phyloP scores from a whole-genome alignment of 2,797 vertebrate genomes.

The Leucoraja ocellata region DNA sequence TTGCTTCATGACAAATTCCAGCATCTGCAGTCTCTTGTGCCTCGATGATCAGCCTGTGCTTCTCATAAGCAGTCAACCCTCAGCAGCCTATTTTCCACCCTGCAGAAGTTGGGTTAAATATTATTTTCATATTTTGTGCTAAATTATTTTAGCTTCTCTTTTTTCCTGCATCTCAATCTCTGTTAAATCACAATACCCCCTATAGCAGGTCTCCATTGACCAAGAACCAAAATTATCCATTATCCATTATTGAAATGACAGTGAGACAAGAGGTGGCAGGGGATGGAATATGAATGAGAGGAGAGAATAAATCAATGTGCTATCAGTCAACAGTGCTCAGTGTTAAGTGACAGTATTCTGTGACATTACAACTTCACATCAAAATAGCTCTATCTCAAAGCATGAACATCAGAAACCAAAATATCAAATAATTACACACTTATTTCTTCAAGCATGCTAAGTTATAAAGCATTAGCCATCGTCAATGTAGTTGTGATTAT shows the following conservation, averaged over 20 bases:
- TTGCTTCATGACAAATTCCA: too few species aligned
- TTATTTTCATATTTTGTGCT: background rate
- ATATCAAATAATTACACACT: background rate
- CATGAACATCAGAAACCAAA: background rate
- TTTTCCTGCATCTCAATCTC: background rate
- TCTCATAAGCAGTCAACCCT: background rate
- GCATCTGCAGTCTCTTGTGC: too few species aligned
- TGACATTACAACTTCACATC: background rate
- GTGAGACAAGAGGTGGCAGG: too few species aligned
- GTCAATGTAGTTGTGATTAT: background rate
- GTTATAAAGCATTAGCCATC: background rate
- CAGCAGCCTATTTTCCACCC: background rate
- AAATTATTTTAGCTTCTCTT: background rate
- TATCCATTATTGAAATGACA: background rate
- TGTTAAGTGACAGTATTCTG: background rate
- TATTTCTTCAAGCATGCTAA: background rate
- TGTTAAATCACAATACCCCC: background rate
- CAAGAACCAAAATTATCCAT: background rate
- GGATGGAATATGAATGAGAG: too few species aligned
- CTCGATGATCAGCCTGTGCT: too few species aligned
- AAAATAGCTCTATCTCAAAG: background rate
- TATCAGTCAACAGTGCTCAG: background rate
- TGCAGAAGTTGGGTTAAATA: background rate
- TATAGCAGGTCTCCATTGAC: background rate
- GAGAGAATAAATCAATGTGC: background rate